phyloP scores from a whole-genome alignment of 2,888 invertebrate genomes.

The Venusia cambrica region DNA sequence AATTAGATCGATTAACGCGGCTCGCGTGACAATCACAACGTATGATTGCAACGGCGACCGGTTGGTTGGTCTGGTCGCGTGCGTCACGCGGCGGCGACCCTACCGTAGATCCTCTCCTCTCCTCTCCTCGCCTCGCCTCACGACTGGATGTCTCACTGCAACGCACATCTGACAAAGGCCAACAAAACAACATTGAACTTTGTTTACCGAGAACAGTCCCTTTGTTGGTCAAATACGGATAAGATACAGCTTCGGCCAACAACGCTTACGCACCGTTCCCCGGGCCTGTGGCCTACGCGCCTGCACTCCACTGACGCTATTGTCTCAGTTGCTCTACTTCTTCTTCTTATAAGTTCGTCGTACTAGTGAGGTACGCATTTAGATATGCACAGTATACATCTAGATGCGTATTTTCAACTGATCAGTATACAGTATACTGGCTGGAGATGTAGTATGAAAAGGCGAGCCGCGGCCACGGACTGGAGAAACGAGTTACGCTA shows the following conservation, averaged over 20 bases:
- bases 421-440: slow-evolving; percentile 29
- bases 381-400: slow-evolving; percentile 17
- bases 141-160: slow-evolving; percentile 45
- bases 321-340: too few relatives aligned
- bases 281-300: too few relatives aligned
- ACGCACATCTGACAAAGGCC: slow-evolving; percentile 24
- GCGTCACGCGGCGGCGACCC: slow-evolving; percentile 54
- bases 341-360: too few relatives aligned
- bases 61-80: slow-evolving; percentile 55
- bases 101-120: slow-evolving; percentile 64
- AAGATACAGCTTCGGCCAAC: slow-evolving; percentile 5
- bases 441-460: slow-evolving; percentile 56
- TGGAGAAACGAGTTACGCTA: slow-evolving; percentile 66
- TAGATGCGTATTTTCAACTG: slow-evolving; percentile 13
- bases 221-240: slow-evolving; percentile 12
- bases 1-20: slow-evolving; percentile 40
- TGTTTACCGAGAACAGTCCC: slow-evolving; percentile 1
- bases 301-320: too few relatives aligned
- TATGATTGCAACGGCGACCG: slow-evolving; percentile 49
- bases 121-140: too few relatives aligned
- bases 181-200: slow-evolving; percentile 8
- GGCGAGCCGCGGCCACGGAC: slow-evolving; percentile 55
- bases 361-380: too few relatives aligned
- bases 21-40: slow-evolving; percentile 54
- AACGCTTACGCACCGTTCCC: slow-evolving; percentile 8